Percentiles rank a stretch among this genome's conserved stretches.
These are phyloP conservation scores for Falco biarmicus DNA, from an alignment of 2,797 vertebrate species.

Conservation along the genomic window DNA sequence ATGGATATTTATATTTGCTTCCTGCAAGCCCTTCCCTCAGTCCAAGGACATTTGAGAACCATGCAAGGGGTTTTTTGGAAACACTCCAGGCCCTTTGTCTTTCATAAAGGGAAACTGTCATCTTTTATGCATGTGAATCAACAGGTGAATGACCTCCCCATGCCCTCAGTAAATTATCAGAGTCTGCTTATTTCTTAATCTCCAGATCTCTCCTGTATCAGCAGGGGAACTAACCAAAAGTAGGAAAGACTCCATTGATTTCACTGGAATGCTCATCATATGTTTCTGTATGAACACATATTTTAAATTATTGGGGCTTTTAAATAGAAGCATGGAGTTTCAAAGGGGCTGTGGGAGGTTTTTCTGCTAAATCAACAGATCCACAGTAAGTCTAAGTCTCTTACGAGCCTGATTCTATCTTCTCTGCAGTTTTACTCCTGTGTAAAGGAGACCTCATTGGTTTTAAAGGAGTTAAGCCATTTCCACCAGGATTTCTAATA, in stretches of 20 bases:
- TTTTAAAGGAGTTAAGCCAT: neutral
- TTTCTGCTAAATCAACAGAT: neutral
- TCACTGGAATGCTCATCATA: neutral
- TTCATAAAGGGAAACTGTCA: neutral
- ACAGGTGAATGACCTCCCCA: constrained; percentile 9
- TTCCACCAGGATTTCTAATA: neutral
- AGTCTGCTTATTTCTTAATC: neutral
- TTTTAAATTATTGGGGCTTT: constrained; percentile 30
- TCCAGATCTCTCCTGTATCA: constrained; percentile 13
- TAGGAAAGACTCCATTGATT: neutral
- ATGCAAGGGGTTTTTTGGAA: constrained; percentile 45
- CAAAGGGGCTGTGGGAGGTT: neutral
- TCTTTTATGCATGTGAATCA: constrained; percentile 8
- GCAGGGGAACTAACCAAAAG: neutral
- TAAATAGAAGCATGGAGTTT: constrained; percentile 29
- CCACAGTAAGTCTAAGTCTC: neutral
- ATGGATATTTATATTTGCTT: constrained; percentile 37
- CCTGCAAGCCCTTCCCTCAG: constrained; percentile 42
- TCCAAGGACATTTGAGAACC: constrained; percentile 56
- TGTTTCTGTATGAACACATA: neutral
- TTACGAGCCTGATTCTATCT: neutral
- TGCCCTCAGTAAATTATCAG: neutral
- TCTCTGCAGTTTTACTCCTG: neutral
- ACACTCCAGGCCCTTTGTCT: constrained; percentile 42
- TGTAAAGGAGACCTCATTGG: neutral